Percentiles rank a stretch among this genome's conserved stretches.
Conservation (phyloP, 1,140 invertebrate species). For the Ips typographus region DNA sequence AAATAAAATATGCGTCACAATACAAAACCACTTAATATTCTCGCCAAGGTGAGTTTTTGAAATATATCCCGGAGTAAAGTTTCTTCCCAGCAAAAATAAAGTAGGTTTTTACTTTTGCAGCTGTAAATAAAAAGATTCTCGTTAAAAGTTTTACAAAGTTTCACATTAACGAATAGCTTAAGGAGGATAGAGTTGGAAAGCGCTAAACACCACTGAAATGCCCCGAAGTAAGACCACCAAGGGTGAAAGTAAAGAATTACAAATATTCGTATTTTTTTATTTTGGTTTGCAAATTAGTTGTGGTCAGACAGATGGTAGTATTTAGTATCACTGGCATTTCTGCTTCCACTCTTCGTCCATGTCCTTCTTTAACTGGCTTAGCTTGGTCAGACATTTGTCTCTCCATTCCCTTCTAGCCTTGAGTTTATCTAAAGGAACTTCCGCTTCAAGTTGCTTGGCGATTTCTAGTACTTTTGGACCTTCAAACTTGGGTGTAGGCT, state of each 20-base stretch:
- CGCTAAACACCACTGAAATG: constrained; percentile 19
- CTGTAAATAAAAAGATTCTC: constrained; percentile 26
- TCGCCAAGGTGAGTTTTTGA: constrained; percentile 17
- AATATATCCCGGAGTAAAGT: constrained; percentile 20
- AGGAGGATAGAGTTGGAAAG: constrained; percentile 22
- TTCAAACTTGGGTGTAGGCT: constrained; percentile 71
- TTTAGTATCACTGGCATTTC: constrained; percentile 9
- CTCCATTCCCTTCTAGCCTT: constrained; percentile 77
- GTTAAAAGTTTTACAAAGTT: constrained; percentile 30
- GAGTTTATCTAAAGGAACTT: constrained; percentile 75
- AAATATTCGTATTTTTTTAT: constrained; percentile 18
- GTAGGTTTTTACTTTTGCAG: constrained; percentile 21
- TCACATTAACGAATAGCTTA: constrained; percentile 32
- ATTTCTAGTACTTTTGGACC: constrained; percentile 63
- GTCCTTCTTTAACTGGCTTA: constrained; percentile 81
- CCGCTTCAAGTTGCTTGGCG: constrained; percentile 68
- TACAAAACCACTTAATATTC: constrained; percentile 17
- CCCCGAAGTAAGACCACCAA: constrained; percentile 15
- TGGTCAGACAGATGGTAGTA: too few species aligned
- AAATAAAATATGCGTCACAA: neutral
- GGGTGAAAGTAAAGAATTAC: constrained; percentile 21
- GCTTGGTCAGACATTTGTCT: constrained; percentile 77
- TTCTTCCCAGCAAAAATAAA: constrained; percentile 16
- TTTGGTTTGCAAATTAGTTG: neutral
- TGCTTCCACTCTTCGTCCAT: constrained; percentile 46